Conservation (phyloP, 2,113 vertebrate genomes). For the Hyperoodon ampullatus region DNA sequence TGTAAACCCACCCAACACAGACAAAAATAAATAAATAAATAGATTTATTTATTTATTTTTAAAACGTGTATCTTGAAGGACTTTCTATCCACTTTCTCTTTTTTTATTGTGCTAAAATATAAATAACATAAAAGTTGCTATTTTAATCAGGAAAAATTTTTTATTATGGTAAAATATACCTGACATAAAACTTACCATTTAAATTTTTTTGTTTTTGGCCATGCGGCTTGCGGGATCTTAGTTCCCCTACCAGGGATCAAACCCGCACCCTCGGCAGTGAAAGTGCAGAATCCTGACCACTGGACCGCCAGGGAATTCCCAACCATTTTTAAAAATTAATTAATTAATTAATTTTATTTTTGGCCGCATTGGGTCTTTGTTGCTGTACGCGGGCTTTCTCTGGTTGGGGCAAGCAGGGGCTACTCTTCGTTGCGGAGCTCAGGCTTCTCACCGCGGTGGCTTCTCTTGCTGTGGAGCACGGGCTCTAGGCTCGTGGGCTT, state of each 20-base stretch:
- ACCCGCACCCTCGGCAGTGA: no score
- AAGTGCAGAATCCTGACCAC: no score
- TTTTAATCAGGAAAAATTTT: neutral
- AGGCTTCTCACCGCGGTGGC: neutral
- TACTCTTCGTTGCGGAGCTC: neutral
- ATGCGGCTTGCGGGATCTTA: neutral
- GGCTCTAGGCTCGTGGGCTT: no score
- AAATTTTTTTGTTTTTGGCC: no score
- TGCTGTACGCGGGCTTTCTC: neutral
- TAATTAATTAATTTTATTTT: neutral
- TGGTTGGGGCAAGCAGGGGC: neutral
- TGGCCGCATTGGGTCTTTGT: neutral
- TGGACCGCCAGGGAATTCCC: no score
- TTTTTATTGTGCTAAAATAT: neutral
- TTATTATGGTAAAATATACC: neutral
- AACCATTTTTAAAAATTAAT: no score
- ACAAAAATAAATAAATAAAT: no score
- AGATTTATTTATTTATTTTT: no score
- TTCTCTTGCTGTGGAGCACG: neutral
- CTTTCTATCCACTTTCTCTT: neutral
- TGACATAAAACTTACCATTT: neutral
- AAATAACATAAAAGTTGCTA: neutral
- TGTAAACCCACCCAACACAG: no score
- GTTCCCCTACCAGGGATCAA: neutral
- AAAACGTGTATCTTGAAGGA: neutral